These are phyloP conservation scores for Hydrolagus colliei DNA, from an alignment of 2,797 vertebrate species.

Conservation along the genomic window DNA sequence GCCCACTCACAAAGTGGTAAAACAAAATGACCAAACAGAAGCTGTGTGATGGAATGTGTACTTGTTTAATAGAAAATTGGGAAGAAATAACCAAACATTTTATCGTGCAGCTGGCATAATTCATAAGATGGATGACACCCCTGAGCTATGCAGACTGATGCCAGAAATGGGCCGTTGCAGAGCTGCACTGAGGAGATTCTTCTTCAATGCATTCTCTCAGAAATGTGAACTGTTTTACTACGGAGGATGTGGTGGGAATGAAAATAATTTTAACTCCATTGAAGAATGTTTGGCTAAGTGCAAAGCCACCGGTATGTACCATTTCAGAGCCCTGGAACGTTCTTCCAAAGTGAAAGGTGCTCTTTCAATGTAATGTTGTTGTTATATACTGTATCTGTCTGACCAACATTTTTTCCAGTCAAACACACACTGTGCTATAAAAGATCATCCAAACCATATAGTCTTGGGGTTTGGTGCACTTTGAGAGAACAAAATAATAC, in stretches of 20 bases:
- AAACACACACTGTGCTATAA: too few relatives aligned
- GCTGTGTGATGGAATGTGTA: background rate
- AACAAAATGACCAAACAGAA: background rate
- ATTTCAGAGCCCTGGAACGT: too few relatives aligned
- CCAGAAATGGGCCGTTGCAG: slow-evolving; percentile 71
- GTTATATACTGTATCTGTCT: too few relatives aligned
- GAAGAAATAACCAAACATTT: background rate
- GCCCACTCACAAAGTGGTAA: too few relatives aligned
- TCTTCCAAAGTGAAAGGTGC: too few relatives aligned
- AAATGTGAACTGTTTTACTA: slow-evolving; percentile 71
- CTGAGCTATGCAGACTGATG: slow-evolving; percentile 70
- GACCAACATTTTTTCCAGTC: too few relatives aligned
- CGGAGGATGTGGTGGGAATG: slow-evolving; percentile 78
- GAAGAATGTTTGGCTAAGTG: slow-evolving; percentile 69
- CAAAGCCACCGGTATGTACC: slow-evolving; percentile 57
- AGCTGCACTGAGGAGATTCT: slow-evolving; percentile 60
- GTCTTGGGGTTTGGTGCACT: too few relatives aligned
- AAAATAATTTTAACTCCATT: slow-evolving; percentile 71
- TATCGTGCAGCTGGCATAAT: slow-evolving; percentile 36
- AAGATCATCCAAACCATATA: too few relatives aligned
- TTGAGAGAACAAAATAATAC: too few relatives aligned
- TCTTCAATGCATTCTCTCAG: slow-evolving; percentile 63
- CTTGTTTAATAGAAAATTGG: background rate
- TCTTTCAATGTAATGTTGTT: too few relatives aligned
- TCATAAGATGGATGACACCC: slow-evolving; percentile 53